A percentile compares a stretch with the other conserved stretches of the same genome.
phyloP scores from a whole-genome alignment of 2,797 vertebrate species.

The Hirundo rustica region DNA sequence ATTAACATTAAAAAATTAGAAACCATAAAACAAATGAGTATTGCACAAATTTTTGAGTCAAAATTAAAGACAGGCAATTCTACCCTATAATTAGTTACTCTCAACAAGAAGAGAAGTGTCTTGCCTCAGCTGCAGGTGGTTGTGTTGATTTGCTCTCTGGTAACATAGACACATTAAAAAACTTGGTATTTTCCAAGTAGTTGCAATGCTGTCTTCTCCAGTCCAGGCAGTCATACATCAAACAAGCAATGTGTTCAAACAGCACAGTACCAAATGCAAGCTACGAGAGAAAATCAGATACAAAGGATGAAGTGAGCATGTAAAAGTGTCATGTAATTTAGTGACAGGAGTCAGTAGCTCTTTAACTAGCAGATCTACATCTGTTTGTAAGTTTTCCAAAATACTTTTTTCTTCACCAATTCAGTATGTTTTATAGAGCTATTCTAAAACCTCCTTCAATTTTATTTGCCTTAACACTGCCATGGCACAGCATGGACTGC shows the following conservation, averaged over 20 bases:
- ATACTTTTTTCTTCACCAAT: neutral
- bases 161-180: conserved; percentile 78
- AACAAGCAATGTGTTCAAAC: conserved; percentile 84
- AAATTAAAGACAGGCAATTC: neutral
- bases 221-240: conserved; percentile 88
- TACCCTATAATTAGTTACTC: neutral
- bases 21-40: neutral
- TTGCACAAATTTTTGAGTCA: neutral
- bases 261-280: conserved; percentile 78
- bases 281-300: conserved; percentile 64
- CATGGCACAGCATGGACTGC: neutral
- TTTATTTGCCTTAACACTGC: neutral
- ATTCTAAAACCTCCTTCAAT: neutral
- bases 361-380: neutral
- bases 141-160: neutral
- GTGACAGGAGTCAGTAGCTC: neutral
- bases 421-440: neutral
- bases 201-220: conserved; percentile 86
- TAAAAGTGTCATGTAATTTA: neutral
- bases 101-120: neutral
- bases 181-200: conserved; percentile 79
- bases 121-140: conserved; percentile 48
- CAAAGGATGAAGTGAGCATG: neutral
- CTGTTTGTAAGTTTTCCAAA: neutral
- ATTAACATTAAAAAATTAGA: neutral